Percentiles rank a stretch among this genome's conserved stretches.
phyloP scores from a whole-genome alignment of 2,113 vertebrate genomes.

The Brachypteracias leptosomus region DNA sequence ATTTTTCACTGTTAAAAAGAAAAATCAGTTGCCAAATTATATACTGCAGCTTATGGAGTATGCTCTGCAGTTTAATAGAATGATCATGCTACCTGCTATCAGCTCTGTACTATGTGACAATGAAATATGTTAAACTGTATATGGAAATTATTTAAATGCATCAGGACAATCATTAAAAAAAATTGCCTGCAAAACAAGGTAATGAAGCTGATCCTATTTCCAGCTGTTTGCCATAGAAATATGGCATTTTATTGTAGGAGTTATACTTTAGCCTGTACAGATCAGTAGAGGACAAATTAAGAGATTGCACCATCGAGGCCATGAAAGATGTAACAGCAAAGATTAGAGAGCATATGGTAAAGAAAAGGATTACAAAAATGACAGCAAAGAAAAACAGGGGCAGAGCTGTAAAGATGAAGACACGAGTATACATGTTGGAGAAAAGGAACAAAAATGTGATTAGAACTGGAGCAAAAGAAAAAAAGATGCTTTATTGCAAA shows the following conservation, averaged over 20 bases:
- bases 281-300: not conserved
- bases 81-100: not conserved
- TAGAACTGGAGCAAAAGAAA: not conserved
- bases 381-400: not conserved
- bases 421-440: not conserved
- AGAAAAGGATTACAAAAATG: not conserved
- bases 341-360: not conserved
- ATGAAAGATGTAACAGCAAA: not conserved
- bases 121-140: not conserved
- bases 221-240: not conserved
- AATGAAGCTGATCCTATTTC: not conserved
- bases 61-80: not conserved
- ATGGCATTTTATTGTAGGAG: not conserved
- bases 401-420: not conserved
- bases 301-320: not conserved
- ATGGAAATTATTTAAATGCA: not conserved
- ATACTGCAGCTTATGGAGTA: not conserved
- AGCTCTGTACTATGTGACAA: not conserved
- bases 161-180: not conserved
- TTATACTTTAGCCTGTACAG: not conserved
- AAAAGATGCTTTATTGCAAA: not conserved
- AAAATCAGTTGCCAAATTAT: not conserved
- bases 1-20: not conserved
- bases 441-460: not conserved
- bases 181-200: not conserved